Conservation (phyloP, 2,888 invertebrate species). For the Lamellibrachia satsuma region DNA sequence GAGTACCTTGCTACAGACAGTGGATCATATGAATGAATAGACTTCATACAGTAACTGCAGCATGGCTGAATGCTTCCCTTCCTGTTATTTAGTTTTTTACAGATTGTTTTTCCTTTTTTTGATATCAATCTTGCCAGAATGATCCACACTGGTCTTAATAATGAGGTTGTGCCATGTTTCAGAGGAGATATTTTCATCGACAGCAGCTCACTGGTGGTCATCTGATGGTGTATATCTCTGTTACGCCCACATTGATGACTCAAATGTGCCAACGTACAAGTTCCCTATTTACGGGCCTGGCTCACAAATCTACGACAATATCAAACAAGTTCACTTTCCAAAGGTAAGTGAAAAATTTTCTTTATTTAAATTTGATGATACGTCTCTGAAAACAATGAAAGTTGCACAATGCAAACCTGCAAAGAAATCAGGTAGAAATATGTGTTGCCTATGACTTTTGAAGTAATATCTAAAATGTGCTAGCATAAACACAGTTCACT, state of each 20-base stretch:
- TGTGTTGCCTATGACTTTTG: no score
- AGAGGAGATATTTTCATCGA: conserved; percentile 89
- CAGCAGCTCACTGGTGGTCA: conserved; percentile 90
- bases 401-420: no score
- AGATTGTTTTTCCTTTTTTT: neutral
- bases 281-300: conserved; percentile 54
- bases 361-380: no score
- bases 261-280: conserved; percentile 52
- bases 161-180: conserved; percentile 42
- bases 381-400: no score
- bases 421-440: no score
- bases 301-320: neutral
- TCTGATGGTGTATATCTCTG: conserved; percentile 80
- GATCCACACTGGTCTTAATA: neutral
- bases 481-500: no score
- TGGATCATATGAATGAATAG: no score
- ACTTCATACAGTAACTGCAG: no score
- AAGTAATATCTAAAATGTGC: no score
- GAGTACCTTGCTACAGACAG: no score
- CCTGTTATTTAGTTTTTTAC: no score
- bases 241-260: conserved; percentile 67
- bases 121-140: conserved; percentile 37
- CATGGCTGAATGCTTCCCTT: no score
- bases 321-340: neutral
- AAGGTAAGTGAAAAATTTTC: neutral